Base-by-base conservation (phyloP, 2,888 invertebrate species). In the Prenolepis imparis region DNA sequence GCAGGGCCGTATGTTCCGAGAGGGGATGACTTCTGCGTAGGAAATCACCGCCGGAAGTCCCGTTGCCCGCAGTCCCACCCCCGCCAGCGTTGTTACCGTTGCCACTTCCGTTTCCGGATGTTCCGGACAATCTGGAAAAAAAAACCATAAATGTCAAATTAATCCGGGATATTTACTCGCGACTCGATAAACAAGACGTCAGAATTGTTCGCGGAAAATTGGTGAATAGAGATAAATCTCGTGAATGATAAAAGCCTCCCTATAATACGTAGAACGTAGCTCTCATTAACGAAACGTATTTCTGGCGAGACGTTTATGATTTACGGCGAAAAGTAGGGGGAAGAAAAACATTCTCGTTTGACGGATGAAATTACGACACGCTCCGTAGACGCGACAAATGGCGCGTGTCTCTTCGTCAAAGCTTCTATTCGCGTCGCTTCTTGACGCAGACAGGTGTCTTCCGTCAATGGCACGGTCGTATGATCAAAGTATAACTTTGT, bases 1-100 rank as follows among this genome's bases (percentile, higher is more conserved):
- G 97, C 95, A 87, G 96, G 95, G 83, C 96, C 95, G 95, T 96
- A 95, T 94, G 96, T 95, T 96, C 96, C 96, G 95, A 95, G 96
- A 94, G 95, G 95, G 94, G 95, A 96, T 95, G 95, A 97, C 95
- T 95, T 96, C 95, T 95, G 96, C 95, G 95, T 95, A 95, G 97
- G 96, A 89, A 94, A 91, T 94, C 94, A 96, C 96, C 94, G 96
- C 96, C 96, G 94, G 96, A 95, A 93, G 96, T 96, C 91, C 96
- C 95, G 94, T 96, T 96, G 90, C 95, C 95, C 94, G 95, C 94
- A 94, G 95, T 92, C 95, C 93, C 93, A 85, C 96, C 92, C 68
- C 91, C 95, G 91, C 89, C 87, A 28, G 48, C 48, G 48, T 48
- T 44, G 44, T 44, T 48, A 6, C 48, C 48, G 48, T 48, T 48